Evolutionary conservation across 1,140 invertebrate genomes (phyloP).

Genomic region (Wiebesia pumilae): DNA sequence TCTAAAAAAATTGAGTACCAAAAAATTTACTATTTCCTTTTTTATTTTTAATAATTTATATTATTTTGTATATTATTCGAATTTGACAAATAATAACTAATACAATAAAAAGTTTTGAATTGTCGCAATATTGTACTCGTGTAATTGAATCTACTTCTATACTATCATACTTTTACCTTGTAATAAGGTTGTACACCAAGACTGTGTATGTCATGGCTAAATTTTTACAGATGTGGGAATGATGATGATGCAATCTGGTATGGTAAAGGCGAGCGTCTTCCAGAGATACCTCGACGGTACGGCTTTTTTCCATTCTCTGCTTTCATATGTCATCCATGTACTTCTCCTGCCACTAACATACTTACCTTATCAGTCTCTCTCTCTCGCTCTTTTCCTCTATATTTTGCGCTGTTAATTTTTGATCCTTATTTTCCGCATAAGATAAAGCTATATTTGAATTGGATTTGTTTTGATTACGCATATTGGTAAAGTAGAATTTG

Average conservation of each 20-base stretch:
- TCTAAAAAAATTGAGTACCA: no score
- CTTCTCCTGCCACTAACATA: neutral
- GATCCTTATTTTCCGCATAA: neutral
- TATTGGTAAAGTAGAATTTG: no score
- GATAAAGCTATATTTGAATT: no score
- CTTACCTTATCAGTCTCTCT: neutral
- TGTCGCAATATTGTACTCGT: slow-evolving; percentile 22
- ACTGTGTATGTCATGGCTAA: slow-evolving; percentile 68
- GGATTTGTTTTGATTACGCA: no score
- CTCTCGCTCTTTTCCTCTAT: neutral
- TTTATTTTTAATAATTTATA: no score
- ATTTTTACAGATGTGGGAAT: slow-evolving; percentile 94
- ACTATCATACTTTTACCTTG: neutral
- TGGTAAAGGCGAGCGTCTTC: slow-evolving; percentile 91
- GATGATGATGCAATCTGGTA: slow-evolving; percentile 95
- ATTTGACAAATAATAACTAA: neutral
- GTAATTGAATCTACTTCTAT: neutral
- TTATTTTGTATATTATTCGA: neutral
- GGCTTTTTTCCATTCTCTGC: slow-evolving; percentile 66
- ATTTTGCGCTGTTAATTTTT: neutral
- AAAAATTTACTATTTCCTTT: no score
- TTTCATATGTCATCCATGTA: slow-evolving; percentile 25
- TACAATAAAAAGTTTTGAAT: slow-evolving; percentile 17
- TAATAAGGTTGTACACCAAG: neutral
- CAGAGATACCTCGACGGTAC: slow-evolving; percentile 87